Evolutionary conservation across 2,797 vertebrate species (phyloP).

Genomic region (Protonibea diacanthus): DNA sequence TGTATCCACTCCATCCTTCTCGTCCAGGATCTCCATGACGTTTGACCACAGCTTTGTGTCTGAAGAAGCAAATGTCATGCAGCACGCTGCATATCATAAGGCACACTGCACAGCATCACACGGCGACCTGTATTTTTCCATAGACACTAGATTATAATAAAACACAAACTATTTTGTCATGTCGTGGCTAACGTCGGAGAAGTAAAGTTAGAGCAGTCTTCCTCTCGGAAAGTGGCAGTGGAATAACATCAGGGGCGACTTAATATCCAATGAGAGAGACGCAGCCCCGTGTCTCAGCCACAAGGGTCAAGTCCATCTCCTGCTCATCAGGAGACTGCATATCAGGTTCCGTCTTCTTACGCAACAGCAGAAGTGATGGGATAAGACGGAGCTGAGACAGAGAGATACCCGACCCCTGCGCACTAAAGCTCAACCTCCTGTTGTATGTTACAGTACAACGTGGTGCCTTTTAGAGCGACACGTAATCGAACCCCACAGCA

Average conservation of each 20-base stretch:
- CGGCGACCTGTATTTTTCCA: not conserved
- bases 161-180: constrained; percentile 19
- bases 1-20: constrained; percentile 97
- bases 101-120: not conserved
- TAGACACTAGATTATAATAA: not conserved
- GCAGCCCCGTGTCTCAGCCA: constrained; percentile 29
- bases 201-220: constrained; percentile 15
- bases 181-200: constrained; percentile 6
- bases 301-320: constrained; percentile 60
- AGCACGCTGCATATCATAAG: constrained; percentile 16
- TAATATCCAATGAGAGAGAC: constrained; percentile 38
- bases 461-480: constrained; percentile 55
- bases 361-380: constrained; percentile 62
- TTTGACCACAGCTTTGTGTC: constrained; percentile 93
- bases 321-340: constrained; percentile 58
- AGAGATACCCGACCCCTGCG: constrained; percentile 56
- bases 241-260: constrained; percentile 22
- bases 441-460: constrained; percentile 46
- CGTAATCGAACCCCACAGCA: constrained; percentile 68
- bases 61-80: constrained; percentile 64
- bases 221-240: constrained; percentile 25
- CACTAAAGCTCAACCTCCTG: constrained; percentile 34
- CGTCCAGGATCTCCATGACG: constrained; percentile 95
- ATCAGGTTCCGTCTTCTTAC: constrained; percentile 69
- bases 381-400: constrained; percentile 50